Percentiles rank a stretch among this genome's conserved stretches.
Conservation (phyloP, 2,797 vertebrate genomes). For the Rhinophrynus dorsalis region DNA sequence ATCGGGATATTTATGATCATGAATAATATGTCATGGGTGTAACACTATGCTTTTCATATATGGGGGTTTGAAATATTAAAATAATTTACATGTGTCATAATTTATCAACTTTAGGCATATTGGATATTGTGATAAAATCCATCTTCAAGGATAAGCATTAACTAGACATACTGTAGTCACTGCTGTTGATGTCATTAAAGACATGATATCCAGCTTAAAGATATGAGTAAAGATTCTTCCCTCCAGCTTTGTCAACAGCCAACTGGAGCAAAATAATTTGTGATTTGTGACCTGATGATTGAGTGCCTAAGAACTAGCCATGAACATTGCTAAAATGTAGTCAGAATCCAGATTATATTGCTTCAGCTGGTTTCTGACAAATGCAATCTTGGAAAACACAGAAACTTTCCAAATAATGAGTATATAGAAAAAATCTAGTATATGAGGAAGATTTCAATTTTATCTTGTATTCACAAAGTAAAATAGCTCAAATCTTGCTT, state of each 20-base stretch:
- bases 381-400: no score
- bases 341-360: not conserved
- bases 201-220: constrained; percentile 9
- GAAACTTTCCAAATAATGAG: no score
- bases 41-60: no score
- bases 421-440: no score
- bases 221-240: constrained; percentile 1
- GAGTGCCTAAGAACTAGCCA: constrained; percentile 27
- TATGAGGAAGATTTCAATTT: no score
- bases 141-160: constrained; percentile 20
- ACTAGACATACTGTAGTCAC: constrained; percentile 12
- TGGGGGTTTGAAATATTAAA: no score
- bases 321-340: constrained; percentile 20
- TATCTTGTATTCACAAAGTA: no score
- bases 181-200: constrained; percentile 26
- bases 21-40: no score
- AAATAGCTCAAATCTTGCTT: no score
- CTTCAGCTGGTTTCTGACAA: constrained; percentile 1
- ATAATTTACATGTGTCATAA: no score
- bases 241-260: constrained; percentile 12
- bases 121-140: constrained; percentile 23
- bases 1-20: no score
- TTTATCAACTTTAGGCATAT: constrained; percentile 1
- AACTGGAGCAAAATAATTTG: constrained; percentile 41
- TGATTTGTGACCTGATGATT: constrained; percentile 21